Conservation (phyloP, 2,888 invertebrate species). For the Dryadula phaetusa region DNA sequence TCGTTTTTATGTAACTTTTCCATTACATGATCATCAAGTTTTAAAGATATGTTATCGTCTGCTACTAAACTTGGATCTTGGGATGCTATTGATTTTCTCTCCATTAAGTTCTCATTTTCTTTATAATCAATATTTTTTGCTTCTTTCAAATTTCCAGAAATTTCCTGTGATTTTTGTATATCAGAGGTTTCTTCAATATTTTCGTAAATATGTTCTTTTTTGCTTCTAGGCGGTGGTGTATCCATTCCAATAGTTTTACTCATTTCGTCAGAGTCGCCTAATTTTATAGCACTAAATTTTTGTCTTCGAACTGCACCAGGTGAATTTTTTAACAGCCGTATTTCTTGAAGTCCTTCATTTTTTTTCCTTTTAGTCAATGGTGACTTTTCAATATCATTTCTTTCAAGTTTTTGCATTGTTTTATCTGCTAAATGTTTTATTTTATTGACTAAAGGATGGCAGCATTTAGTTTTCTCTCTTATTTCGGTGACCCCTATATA, state of each 20-base stretch:
- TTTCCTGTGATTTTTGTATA: conserved; percentile 75
- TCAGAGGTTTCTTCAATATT: conserved; percentile 82
- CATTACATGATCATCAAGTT: conserved; percentile 73
- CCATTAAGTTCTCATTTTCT: conserved; percentile 76
- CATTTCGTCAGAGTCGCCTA: conserved; percentile 80
- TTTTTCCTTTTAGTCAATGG: conserved; percentile 74
- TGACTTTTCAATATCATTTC: conserved; percentile 71
- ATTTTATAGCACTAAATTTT: conserved; percentile 78
- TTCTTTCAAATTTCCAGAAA: conserved; percentile 71
- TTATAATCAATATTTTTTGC: conserved; percentile 64
- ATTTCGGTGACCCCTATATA: conserved; percentile 75
- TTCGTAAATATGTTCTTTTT: conserved; percentile 86
- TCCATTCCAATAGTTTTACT: conserved; percentile 75
- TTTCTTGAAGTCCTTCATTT: conserved; percentile 84
- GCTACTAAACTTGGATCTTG: conserved; percentile 77
- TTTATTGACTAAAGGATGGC: conserved; percentile 87
- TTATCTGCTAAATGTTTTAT: conserved; percentile 86
- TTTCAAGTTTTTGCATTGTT: conserved; percentile 82
- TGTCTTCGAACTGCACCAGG: conserved; percentile 84
- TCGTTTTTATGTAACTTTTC: conserved; percentile 74
- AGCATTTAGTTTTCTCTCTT: conserved; percentile 81
- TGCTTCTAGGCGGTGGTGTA: conserved; percentile 76
- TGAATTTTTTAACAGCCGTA: conserved; percentile 85
- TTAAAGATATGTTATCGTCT: conserved; percentile 66
- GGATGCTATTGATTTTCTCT: conserved; percentile 76